Percentiles rank a stretch among this genome's conserved stretches.
phyloP scores from a whole-genome alignment of 2,888 invertebrate species.

The Philereme transversata region DNA sequence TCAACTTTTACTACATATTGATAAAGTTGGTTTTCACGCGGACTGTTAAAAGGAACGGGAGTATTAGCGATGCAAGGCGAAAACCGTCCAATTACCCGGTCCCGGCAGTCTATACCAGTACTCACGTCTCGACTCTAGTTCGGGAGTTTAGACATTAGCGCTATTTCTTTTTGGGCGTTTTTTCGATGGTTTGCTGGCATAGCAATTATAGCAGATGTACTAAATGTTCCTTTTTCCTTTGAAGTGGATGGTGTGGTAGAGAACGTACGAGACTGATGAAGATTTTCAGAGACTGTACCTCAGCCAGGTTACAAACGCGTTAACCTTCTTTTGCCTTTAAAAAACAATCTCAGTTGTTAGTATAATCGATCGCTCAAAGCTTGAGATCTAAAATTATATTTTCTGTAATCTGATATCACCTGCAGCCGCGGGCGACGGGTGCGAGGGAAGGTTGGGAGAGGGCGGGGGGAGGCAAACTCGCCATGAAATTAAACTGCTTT shows the following conservation, averaged over 20 bases:
- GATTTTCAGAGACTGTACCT: no score
- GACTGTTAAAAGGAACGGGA: slow-evolving; percentile 11
- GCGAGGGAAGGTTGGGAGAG: neutral
- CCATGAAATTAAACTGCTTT: slow-evolving; percentile 20
- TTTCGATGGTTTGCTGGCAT: slow-evolving; percentile 1
- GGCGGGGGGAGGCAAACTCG: slow-evolving; percentile 8
- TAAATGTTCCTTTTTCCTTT: slow-evolving; percentile 5
- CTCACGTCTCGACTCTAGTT: slow-evolving; percentile 12
- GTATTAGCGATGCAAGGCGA: slow-evolving; percentile 30
- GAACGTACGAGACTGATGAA: no score
- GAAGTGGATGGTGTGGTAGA: neutral
- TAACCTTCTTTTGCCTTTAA: neutral
- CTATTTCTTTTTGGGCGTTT: slow-evolving; percentile 1
- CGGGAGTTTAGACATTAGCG: slow-evolving; percentile 25
- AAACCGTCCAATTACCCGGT: slow-evolving; percentile 34
- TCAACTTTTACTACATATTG: neutral
- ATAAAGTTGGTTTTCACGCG: slow-evolving; percentile 6
- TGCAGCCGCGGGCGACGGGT: neutral
- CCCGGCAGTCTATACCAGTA: slow-evolving; percentile 27
- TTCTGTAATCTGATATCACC: slow-evolving; percentile 12
- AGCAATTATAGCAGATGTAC: slow-evolving; percentile 18
- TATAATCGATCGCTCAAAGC: neutral
- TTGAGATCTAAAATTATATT: neutral
- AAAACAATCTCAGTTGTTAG: no score
- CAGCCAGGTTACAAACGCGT: no score